Conservation (phyloP, 2,888 invertebrate genomes). For the Tubulanus polymorphus region DNA sequence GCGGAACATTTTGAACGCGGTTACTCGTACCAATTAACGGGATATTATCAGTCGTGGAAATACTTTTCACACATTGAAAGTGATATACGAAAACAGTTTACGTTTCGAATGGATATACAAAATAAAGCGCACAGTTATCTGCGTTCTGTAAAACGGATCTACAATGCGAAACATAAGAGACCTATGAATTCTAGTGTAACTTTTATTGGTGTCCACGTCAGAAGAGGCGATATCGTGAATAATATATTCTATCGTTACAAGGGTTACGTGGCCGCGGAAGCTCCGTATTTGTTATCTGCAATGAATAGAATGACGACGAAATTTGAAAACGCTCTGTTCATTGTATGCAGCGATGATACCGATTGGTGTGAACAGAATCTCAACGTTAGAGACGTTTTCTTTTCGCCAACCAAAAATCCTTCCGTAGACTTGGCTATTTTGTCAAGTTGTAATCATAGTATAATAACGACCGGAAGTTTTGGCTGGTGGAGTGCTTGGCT, state of each 20-base stretch:
- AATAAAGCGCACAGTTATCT: conserved; percentile 13
- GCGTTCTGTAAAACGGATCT: background rate
- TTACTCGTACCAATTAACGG: no score
- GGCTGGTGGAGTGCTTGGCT: conserved; percentile 46
- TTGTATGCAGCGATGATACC: conserved; percentile 26
- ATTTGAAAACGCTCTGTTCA: conserved; percentile 19
- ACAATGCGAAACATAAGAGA: background rate
- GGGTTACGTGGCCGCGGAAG: conserved; percentile 26
- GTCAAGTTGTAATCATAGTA: conserved; percentile 51
- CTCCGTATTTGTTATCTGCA: conserved; percentile 21
- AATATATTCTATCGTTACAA: conserved; percentile 7
- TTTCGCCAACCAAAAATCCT: conserved; percentile 13
- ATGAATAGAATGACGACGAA: conserved; percentile 24
- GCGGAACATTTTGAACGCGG: no score
- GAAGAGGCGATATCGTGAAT: conserved; percentile 25
- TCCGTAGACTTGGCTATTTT: conserved; percentile 27
- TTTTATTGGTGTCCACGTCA: conserved; percentile 28
- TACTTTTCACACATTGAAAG: conserved; percentile 23
- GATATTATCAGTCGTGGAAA: conserved; percentile 31
- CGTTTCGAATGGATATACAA: conserved; percentile 17
- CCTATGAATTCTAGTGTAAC: no score
- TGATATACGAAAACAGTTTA: conserved; percentile 20
- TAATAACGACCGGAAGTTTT: conserved; percentile 46
- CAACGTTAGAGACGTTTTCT: conserved; percentile 8
- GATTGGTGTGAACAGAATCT: conserved; percentile 23